phyloP scores from a whole-genome alignment of 2,888 invertebrate genomes.

The Callyntrura sp. region DNA sequence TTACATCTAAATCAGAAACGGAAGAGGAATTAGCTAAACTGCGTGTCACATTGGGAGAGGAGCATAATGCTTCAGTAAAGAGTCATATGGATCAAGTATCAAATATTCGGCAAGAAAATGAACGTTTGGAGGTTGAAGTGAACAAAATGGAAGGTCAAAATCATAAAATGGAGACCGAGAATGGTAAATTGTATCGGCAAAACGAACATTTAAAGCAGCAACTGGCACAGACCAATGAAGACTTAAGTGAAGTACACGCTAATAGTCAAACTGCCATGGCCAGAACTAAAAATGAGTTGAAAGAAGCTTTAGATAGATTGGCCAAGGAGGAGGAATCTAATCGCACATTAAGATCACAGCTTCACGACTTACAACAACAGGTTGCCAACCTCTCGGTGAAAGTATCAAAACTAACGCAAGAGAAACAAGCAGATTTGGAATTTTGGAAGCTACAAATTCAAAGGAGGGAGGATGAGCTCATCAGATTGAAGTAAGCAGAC shows the following conservation, averaged over 20 bases:
- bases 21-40: slow-evolving; percentile 79
- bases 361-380: slow-evolving; percentile 78
- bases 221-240: slow-evolving; percentile 64
- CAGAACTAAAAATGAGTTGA: slow-evolving; percentile 78
- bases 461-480: slow-evolving; percentile 79
- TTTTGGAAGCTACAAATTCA: slow-evolving; percentile 80
- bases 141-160: slow-evolving; percentile 69
- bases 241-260: slow-evolving; percentile 73
- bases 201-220: slow-evolving; percentile 79
- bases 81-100: slow-evolving; percentile 72
- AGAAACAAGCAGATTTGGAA: slow-evolving; percentile 77
- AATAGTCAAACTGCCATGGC: slow-evolving; percentile 75
- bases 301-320: slow-evolving; percentile 78
- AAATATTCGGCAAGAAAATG: slow-evolving; percentile 77
- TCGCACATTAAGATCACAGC: slow-evolving; percentile 73
- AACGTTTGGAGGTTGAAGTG: slow-evolving; percentile 76
- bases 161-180: slow-evolving; percentile 80
- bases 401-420: slow-evolving; percentile 73
- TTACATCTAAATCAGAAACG: slow-evolving; percentile 79
- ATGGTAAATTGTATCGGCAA: slow-evolving; percentile 74
- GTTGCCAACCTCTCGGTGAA: slow-evolving; percentile 62
- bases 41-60: slow-evolving; percentile 75
- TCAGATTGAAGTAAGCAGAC: slow-evolving; percentile 78
- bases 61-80: slow-evolving; percentile 76
- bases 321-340: slow-evolving; percentile 79